These are phyloP conservation scores for Plutella xylostella DNA, from an alignment of 2,888 invertebrate genomes.

Conservation along the genomic window DNA sequence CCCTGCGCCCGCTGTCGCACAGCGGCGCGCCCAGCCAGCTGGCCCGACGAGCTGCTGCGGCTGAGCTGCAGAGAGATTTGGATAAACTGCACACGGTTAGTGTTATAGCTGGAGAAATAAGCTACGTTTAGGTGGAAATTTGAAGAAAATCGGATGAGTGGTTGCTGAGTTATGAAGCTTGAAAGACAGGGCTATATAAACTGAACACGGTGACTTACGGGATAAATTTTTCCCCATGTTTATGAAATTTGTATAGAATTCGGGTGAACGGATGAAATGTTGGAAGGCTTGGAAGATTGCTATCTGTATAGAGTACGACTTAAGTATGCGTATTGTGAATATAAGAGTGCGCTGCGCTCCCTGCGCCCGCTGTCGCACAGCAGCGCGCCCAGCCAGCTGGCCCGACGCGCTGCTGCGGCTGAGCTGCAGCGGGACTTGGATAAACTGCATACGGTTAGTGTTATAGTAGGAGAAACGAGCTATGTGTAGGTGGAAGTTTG, in stretches of 20 bases:
- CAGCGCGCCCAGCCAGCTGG: constrained; percentile 29
- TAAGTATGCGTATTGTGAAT: too few relatives aligned
- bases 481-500: not conserved
- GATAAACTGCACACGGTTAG: constrained; percentile 38
- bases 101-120: too few relatives aligned
- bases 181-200: too few relatives aligned
- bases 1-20: constrained; percentile 45
- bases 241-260: too few relatives aligned
- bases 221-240: too few relatives aligned
- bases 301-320: too few relatives aligned
- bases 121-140: too few relatives aligned
- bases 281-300: too few relatives aligned
- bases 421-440: constrained; percentile 35
- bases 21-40: constrained; percentile 32
- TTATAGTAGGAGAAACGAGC: not conserved
- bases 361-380: constrained; percentile 49
- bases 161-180: too few relatives aligned
- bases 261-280: too few relatives aligned
- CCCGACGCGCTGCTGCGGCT: constrained; percentile 36
- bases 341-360: constrained; percentile 30
- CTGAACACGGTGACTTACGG: too few relatives aligned
- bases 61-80: constrained; percentile 33
- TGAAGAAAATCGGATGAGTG: too few relatives aligned
- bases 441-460: constrained; percentile 36
- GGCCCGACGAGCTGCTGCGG: constrained; percentile 38